These are phyloP conservation scores for Opisthograptis luteolata DNA, from an alignment of 2,888 invertebrate species.

Conservation along the genomic window DNA sequence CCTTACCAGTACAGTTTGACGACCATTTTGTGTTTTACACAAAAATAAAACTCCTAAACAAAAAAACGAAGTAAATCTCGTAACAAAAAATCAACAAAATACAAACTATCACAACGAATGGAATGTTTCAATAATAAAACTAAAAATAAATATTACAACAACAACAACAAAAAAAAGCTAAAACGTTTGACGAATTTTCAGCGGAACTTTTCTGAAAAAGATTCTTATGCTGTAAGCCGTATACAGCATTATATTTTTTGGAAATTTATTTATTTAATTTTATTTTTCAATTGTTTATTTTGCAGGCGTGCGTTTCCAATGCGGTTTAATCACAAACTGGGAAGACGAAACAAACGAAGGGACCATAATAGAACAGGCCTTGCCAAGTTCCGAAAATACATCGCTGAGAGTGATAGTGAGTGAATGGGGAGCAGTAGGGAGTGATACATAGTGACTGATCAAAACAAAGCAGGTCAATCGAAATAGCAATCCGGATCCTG, in stretches of 20 bases:
- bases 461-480: constrained; percentile 15
- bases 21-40: constrained; percentile 57
- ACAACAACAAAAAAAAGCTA: constrained; percentile 33
- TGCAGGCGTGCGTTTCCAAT: constrained; percentile 43
- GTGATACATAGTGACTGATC: background rate
- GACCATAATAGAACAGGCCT: constrained; percentile 49
- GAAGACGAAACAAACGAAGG: constrained; percentile 41
- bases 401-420: constrained; percentile 15
- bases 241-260: constrained; percentile 66
- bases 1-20: constrained; percentile 68
- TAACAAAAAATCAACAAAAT: constrained; percentile 43
- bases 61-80: constrained; percentile 45
- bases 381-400: constrained; percentile 71
- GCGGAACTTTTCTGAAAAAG: constrained; percentile 61
- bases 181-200: constrained; percentile 50
- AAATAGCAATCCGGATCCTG: too few relatives aligned
- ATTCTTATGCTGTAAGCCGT: constrained; percentile 62
- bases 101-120: constrained; percentile 59
- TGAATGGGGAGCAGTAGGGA: constrained; percentile 14
- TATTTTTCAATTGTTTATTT: too few relatives aligned
- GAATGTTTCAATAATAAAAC: constrained; percentile 56
- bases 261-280: too few relatives aligned
- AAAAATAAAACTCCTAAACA: constrained; percentile 39
- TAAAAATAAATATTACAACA: constrained; percentile 25
- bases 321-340: constrained; percentile 51